Evolutionary conservation across 2,888 invertebrate species (phyloP), one percentile per base, ranked within the genome.

Genomic region (Diarsia rubi): DNA sequence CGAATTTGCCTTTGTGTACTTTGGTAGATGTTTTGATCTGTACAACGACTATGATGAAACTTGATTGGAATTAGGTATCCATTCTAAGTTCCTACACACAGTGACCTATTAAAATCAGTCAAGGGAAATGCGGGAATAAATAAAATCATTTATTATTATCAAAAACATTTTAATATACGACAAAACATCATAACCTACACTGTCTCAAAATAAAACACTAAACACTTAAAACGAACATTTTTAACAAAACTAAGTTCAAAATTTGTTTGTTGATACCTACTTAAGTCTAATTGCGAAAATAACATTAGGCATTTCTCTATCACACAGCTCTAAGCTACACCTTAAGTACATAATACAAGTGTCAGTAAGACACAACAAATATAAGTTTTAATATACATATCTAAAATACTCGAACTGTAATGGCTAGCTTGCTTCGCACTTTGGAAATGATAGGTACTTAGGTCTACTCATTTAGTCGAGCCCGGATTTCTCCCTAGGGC

Each of bases 311-410:
- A 73, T 66, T 79, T 80, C 59, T 73, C 69, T 75, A 77, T 65
- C 59, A 75, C 60, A 69, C 69, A 54, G 60, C 54, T 83, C 54
- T 83, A 78, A 31, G 57, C 69, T 72, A 70, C 47, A 49, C 44
- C 47, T 52, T 72, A 72, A 1, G 44, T 72, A 72, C 27, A 44
- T 52, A 31, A 67, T 65, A 75, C 49, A 70, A 71, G 68, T 84
- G 57, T 74, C 65, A 81, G 60, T 77, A 83, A 77, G 52, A 75
- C 75, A 75, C 44, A 54, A 78, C n/a, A 78, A 70, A 74, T 65
- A 65, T 62, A 52, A 14, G 21, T 73, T 60, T 49, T 16, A 14
- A n/a, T 54, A 27, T 14, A 37, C 42, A 42, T 63, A 77, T 11
- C 62, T 63, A 76, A 63, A 47, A 54, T 49, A 72, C 3, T 69